These are phyloP conservation scores for Dasyurus viverrinus DNA, from an alignment of 2,113 vertebrate genomes.

Conservation along the genomic window DNA sequence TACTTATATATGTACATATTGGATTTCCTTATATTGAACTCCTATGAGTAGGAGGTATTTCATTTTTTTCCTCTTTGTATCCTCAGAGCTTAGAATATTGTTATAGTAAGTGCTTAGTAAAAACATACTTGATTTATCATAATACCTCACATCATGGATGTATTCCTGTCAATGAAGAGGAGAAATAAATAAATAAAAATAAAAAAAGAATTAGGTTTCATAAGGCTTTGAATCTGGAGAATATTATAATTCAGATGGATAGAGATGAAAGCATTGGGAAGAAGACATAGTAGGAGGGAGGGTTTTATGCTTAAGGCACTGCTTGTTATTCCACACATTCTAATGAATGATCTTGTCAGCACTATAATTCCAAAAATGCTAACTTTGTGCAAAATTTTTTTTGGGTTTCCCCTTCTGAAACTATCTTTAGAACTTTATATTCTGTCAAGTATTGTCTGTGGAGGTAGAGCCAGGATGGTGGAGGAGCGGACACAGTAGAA, in stretches of 20 bases:
- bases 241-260: constrained; percentile 21
- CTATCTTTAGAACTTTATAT: neutral
- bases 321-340: neutral
- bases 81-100: neutral
- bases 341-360: neutral
- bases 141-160: neutral
- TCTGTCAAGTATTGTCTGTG: neutral
- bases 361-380: neutral
- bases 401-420: neutral
- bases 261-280: constrained; percentile 13
- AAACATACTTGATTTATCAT: neutral
- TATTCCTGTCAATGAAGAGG: neutral
- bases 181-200: neutral
- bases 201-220: neutral
- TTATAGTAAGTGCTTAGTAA: neutral
- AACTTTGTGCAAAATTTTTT: neutral
- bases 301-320: neutral
- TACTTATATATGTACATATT: neutral
- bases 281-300: neutral
- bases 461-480: neutral
- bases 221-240: neutral
- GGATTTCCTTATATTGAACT: neutral
- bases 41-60: neutral
- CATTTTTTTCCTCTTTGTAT: neutral
- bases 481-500: neutral